Percentiles rank a stretch among this genome's conserved stretches.
Evolutionary conservation across 2,888 invertebrate genomes (phyloP).

Genomic region (Drosophila longiperda): DNA sequence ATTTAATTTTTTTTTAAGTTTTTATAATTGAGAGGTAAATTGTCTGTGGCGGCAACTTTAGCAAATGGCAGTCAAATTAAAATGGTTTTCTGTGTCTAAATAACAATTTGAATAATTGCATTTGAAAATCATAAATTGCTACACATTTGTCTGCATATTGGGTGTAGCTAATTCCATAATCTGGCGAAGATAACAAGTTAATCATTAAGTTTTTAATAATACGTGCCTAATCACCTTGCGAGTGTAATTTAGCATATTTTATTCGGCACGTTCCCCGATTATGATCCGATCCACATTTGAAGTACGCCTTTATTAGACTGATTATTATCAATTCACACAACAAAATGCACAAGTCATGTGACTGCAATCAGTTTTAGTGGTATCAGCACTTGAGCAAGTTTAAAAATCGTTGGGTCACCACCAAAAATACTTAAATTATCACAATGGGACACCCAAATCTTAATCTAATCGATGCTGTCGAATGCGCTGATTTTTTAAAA

Average conservation of each 20-base stretch:
- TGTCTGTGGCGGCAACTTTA: neutral
- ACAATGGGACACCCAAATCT: conserved; percentile 4
- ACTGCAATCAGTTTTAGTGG: conserved; percentile 38
- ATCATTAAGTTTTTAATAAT: neutral
- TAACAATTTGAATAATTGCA: conserved; percentile 12
- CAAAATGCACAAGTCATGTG: conserved; percentile 29
- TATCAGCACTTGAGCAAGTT: conserved; percentile 33
- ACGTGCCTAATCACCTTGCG: neutral
- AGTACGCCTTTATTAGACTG: neutral
- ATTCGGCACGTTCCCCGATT: conserved; percentile 35
- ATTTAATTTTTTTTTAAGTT: neutral
- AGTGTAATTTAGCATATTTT: neutral
- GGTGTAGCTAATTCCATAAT: neutral
- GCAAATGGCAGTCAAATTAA: neutral
- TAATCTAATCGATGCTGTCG: conserved; percentile 41
- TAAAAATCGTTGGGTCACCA: conserved; percentile 16
- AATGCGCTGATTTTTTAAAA: conserved; percentile 40
- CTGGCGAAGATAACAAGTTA: neutral
- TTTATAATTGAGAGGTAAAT: conserved; percentile 26
- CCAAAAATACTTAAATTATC: conserved; percentile 7
- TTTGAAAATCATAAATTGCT: neutral
- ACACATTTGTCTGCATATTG: neutral
- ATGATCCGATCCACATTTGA: neutral
- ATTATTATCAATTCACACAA: neutral
- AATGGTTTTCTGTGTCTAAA: neutral